Percentiles rank a stretch among this genome's conserved stretches.
Conservation (phyloP, 2,113 vertebrate species). For the Erythrolamprus reginae region DNA sequence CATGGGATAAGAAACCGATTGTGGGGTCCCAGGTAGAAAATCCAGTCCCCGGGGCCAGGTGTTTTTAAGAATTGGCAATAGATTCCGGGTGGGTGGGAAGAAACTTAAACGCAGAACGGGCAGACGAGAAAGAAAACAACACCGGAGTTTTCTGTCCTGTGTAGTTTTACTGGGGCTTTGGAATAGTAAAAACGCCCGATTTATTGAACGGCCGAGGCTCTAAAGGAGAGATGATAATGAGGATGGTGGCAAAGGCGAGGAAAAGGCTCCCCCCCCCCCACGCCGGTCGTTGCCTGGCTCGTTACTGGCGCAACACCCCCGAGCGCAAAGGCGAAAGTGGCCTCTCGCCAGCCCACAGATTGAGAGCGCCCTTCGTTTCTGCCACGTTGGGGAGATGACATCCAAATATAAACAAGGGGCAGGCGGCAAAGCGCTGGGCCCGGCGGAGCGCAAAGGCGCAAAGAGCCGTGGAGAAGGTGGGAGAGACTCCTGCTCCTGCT, state of each 20-base stretch:
- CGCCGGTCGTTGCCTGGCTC: slow-evolving; percentile 61
- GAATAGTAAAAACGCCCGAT: slow-evolving; percentile 61
- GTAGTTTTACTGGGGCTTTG: slow-evolving; percentile 61
- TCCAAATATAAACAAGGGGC: slow-evolving; percentile 65
- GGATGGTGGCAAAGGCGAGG: slow-evolving; percentile 71
- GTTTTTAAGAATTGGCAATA: slow-evolving; percentile 52
- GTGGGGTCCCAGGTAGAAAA: slow-evolving; percentile 54
- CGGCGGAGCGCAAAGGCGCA: slow-evolving; percentile 44
- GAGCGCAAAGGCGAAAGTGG: slow-evolving; percentile 37
- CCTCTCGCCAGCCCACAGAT: not conserved
- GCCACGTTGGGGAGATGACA: slow-evolving; percentile 64
- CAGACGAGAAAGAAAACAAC: slow-evolving; percentile 68
- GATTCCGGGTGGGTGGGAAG: slow-evolving; percentile 45
- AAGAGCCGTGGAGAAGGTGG: too few species aligned
- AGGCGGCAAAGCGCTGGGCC: slow-evolving; percentile 45
- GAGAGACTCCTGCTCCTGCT: too few species aligned
- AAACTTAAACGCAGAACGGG: slow-evolving; percentile 60
- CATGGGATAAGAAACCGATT: slow-evolving; percentile 48
- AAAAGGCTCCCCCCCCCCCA: slow-evolving; percentile 61
- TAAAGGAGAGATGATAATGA: slow-evolving; percentile 70
- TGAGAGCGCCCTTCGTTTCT: slow-evolving; percentile 4
- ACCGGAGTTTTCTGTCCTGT: slow-evolving; percentile 56
- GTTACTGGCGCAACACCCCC: slow-evolving; percentile 57
- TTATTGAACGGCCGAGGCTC: slow-evolving; percentile 64
- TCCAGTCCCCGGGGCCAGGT: slow-evolving; percentile 2